phyloP scores from a whole-genome alignment of 2,888 invertebrate genomes.

The Luperina testacea region DNA sequence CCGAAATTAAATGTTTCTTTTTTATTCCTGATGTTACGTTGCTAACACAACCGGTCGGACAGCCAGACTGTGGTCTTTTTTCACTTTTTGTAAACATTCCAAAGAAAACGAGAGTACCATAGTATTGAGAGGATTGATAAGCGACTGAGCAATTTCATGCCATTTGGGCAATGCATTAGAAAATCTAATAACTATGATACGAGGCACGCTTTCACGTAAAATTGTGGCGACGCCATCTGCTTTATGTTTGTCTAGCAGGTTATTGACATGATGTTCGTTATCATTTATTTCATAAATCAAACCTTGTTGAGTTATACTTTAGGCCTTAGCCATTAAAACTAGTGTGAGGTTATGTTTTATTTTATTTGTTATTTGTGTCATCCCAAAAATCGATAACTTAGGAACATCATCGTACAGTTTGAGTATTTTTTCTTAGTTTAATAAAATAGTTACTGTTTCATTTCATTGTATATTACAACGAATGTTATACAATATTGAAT shows the following conservation, averaged over 20 bases:
- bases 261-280: conserved; percentile 8
- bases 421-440: not conserved
- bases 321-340: not conserved
- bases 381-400: not conserved
- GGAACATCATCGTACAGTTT: not conserved
- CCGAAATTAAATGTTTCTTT: conserved; percentile 69
- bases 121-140: conserved; percentile 71
- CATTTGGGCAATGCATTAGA: conserved; percentile 71
- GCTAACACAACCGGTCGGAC: conserved; percentile 65
- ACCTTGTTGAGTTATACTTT: not conserved
- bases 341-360: not conserved
- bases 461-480: not conserved
- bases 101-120: conserved; percentile 76
- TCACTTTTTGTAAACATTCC: conserved; percentile 73
- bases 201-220: conserved; percentile 76
- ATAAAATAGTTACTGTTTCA: not conserved
- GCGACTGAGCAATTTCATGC: conserved; percentile 76
- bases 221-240: conserved; percentile 41
- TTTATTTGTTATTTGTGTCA: conserved; percentile 9
- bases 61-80: conserved; percentile 53
- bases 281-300: not conserved
- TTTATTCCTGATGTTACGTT: conserved; percentile 68
- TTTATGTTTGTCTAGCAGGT: conserved; percentile 14
- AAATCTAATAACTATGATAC: conserved; percentile 68
- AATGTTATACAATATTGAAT: conserved; percentile 37